Evolutionary conservation across 2,888 invertebrate species (phyloP).

Genomic region (Eilema griseolum): DNA sequence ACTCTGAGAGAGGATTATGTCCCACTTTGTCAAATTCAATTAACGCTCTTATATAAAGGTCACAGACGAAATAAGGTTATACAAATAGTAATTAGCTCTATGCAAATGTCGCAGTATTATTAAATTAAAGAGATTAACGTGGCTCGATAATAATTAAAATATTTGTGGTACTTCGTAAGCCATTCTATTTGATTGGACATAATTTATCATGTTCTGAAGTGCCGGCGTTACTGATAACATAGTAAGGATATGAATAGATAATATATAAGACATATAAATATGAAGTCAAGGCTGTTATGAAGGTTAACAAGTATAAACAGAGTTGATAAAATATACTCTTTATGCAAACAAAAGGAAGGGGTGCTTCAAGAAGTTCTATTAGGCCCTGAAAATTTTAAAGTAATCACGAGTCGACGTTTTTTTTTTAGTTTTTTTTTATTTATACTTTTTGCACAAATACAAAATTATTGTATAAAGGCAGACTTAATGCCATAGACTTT

Average conservation of each 20-base stretch:
- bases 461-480: too few species aligned
- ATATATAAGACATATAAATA: constrained; percentile 4
- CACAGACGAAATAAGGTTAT: constrained; percentile 9
- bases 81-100: neutral
- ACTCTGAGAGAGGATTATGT: constrained; percentile 9
- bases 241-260: constrained; percentile 16
- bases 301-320: constrained; percentile 15
- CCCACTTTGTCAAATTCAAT: constrained; percentile 37
- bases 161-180: constrained; percentile 25
- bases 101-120: constrained; percentile 32
- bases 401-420: neutral
- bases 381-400: neutral
- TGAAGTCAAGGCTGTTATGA: constrained; percentile 15
- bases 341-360: neutral
- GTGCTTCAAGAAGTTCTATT: neutral
- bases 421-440: too few species aligned
- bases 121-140: constrained; percentile 43
- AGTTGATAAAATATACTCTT: neutral
- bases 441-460: too few species aligned
- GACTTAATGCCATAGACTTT: too few species aligned
- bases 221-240: constrained; percentile 2
- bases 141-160: constrained; percentile 30
- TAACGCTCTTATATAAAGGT: constrained; percentile 37
- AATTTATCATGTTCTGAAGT: constrained; percentile 4
- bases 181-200: constrained; percentile 23